Conservation (phyloP, 2,797 vertebrate genomes). For the Phrynocephalus guinanensis region DNA sequence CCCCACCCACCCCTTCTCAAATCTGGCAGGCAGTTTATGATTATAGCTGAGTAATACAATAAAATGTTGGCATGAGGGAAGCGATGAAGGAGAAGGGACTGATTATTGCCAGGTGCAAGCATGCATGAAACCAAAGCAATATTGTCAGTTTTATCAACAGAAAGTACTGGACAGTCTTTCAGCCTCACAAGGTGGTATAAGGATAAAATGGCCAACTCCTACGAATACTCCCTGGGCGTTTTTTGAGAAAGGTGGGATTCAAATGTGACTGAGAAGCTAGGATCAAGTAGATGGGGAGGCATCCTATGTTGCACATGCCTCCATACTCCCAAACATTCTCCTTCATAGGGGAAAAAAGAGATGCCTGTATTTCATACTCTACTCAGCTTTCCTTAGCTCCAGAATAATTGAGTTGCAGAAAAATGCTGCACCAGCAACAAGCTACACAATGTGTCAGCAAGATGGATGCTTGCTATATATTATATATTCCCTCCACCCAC, state of each 20-base stretch:
- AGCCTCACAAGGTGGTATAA: neutral
- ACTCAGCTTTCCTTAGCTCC: conserved; percentile 55
- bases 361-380: conserved; percentile 36
- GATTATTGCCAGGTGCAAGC: neutral
- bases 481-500: neutral
- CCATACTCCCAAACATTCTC: conserved; percentile 38
- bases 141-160: neutral
- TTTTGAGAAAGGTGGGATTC: neutral
- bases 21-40: neutral
- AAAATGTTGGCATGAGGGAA: neutral
- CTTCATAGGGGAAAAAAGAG: neutral
- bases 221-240: neutral
- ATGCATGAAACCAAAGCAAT: neutral
- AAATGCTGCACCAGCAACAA: conserved; percentile 44
- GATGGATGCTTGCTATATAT: neutral
- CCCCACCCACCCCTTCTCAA: neutral
- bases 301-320: conserved; percentile 46
- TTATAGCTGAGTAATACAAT: neutral
- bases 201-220: neutral
- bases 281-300: neutral
- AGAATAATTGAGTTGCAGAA: conserved; percentile 57
- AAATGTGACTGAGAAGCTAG: too few relatives aligned
- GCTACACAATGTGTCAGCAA: neutral
- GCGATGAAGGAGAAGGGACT: neutral
- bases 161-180: neutral